Base-by-base conservation (phyloP, 2,888 invertebrate species). In the Chrysotoxum bicinctum region DNA sequence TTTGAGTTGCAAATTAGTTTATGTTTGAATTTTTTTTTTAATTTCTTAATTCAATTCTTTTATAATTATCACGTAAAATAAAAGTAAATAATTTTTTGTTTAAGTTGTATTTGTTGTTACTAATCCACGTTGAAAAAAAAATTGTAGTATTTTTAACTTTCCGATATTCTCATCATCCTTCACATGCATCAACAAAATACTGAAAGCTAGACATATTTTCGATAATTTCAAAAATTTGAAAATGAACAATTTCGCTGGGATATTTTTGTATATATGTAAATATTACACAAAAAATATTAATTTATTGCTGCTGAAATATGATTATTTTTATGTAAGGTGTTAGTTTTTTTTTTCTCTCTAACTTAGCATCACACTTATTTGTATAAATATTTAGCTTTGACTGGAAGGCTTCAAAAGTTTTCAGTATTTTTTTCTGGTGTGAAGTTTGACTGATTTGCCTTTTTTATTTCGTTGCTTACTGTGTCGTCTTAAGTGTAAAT, bases 1-100 rank as follows among this genome's bases (percentile, higher is more conserved):
- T 92, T 92, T 92, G 92, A 91, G 88, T 89, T 88, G 88, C 89
- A 88, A 87, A 87, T 88, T 88, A 84, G 82, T 85, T 73, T 54
- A 50, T 54, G 56, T 64, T 72, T 48, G 12, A 52, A 6, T 72
- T 52, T 82, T 62, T 50, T 72, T 52, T 37, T 74, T 32, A 26
- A 5, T 40, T 64, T 43, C 30, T 45, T 58, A 45, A 54, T 64
- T 58, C 35, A 68, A 40, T 43, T 30, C 37, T 72, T 54, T 48
- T 62, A 37, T 5, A 26, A 26, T 37, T 66, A 64, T 64, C 6
- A 30, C 16, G 30, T 60, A 48, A 37, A 35, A 72, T 58, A 30
- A 10, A 70, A 52, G 21, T 37, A 68, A 68, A 21, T 30, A 45
- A 26, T 21, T 14, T 73, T 48, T 48, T 40, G 52, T 54, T 54